Conservation (phyloP, 2,797 vertebrate species). For the Somateria mollissima region DNA sequence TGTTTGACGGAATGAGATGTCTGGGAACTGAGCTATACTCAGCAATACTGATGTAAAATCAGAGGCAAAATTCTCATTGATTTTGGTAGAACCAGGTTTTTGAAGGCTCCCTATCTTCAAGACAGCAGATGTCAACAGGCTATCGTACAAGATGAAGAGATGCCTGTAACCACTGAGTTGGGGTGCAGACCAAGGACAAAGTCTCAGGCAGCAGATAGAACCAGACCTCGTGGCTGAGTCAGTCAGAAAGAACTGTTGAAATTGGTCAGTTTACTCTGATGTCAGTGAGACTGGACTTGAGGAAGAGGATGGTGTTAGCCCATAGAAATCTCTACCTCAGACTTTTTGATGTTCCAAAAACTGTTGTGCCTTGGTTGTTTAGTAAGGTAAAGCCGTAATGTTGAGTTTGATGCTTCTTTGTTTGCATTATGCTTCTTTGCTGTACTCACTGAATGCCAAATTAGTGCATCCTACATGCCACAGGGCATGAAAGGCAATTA, state of each 20-base stretch:
- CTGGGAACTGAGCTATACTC: not conserved
- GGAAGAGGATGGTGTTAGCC: not conserved
- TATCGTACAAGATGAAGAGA: not conserved
- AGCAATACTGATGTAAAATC: not conserved
- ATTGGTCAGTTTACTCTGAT: not conserved
- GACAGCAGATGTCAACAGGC: not conserved
- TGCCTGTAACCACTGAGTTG: not conserved
- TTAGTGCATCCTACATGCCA: conserved; percentile 60
- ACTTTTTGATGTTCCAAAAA: not conserved
- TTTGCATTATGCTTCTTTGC: conserved; percentile 31
- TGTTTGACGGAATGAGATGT: conserved; percentile 11
- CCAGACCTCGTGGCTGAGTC: not conserved
- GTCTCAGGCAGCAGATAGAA: not conserved
- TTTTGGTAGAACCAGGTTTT: not conserved
- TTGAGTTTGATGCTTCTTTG: conserved; percentile 32
- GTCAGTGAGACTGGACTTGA: not conserved
- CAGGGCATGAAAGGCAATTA: conserved; percentile 68
- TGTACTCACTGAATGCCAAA: conserved; percentile 59
- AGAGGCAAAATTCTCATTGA: not conserved
- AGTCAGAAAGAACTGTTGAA: not conserved
- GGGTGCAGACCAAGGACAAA: not conserved
- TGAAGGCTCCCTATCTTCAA: not conserved
- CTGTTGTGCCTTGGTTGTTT: not conserved
- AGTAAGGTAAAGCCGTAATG: not conserved
- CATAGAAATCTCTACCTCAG: not conserved